Percentiles rank a stretch among this genome's conserved stretches.
These are phyloP conservation scores for Crioceris asparagi DNA, from an alignment of 2,888 invertebrate genomes.

Conservation along the genomic window DNA sequence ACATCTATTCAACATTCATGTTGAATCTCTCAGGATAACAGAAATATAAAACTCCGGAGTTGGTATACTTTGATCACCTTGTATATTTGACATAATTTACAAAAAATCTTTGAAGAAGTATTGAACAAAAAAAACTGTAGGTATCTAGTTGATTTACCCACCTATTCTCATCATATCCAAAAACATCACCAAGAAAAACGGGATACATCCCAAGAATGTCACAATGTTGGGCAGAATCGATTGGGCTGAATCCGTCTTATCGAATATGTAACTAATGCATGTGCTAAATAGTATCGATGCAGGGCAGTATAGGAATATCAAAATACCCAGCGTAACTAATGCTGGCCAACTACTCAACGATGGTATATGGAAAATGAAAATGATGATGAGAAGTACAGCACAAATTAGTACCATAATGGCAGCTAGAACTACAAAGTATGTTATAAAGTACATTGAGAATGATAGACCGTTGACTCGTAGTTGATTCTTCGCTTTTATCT, in stretches of 20 bases:
- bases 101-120: no score
- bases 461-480: constrained; percentile 71
- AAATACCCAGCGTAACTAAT: constrained; percentile 52
- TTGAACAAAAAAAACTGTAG: no score
- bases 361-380: constrained; percentile 58
- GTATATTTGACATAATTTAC: no score
- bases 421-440: constrained; percentile 62
- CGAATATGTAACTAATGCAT: constrained; percentile 68
- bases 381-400: constrained; percentile 50
- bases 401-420: constrained; percentile 59
- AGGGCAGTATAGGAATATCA: constrained; percentile 62
- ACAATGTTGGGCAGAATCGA: constrained; percentile 68
- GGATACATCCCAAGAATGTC: constrained; percentile 63
- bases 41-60: no score
- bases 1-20: no score
- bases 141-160: no score
- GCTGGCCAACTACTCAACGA: constrained; percentile 60
- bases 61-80: no score
- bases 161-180: constrained; percentile 63
- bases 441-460: constrained; percentile 62
- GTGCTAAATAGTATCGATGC: constrained; percentile 67
- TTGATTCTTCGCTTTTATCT: constrained; percentile 76
- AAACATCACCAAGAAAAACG: constrained; percentile 60
- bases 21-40: no score
- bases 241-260: constrained; percentile 73